Conservation (phyloP, 2,797 vertebrate species). For the Protonibea diacanthus region DNA sequence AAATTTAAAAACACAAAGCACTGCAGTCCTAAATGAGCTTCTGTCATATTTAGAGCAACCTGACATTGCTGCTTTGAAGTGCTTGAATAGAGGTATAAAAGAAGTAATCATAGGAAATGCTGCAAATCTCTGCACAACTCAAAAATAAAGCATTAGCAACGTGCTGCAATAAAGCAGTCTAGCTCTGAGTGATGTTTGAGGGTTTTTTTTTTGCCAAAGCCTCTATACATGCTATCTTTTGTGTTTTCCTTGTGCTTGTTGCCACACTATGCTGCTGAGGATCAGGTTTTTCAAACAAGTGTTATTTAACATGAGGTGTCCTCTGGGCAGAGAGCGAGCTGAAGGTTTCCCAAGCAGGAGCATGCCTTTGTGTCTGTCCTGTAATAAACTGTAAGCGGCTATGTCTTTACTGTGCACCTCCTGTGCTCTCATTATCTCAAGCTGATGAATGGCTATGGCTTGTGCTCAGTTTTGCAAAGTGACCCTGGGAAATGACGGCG, state of each 20-base stretch:
- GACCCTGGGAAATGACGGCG: constrained; percentile 82
- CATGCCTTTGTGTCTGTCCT: constrained; percentile 68
- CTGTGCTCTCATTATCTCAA: constrained; percentile 86
- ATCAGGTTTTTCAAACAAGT: constrained; percentile 50
- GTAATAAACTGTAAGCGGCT: constrained; percentile 79
- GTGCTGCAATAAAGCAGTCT: constrained; percentile 22
- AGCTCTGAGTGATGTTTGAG: constrained; percentile 32
- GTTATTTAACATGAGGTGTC: constrained; percentile 66
- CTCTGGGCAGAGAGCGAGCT: constrained; percentile 56
- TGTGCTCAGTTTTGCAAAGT: constrained; percentile 80
- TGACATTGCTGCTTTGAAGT: constrained; percentile 51
- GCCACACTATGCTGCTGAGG: constrained; percentile 33
- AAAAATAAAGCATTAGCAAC: constrained; percentile 27
- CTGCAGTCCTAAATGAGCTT: constrained; percentile 52
- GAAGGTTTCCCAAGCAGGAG: constrained; percentile 64
- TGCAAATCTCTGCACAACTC: constrained; percentile 48
- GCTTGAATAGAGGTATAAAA: constrained; percentile 47
- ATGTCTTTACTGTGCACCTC: constrained; percentile 75
- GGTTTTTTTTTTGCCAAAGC: constrained; percentile 29
- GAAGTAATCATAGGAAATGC: constrained; percentile 40
- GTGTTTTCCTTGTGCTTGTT: constrained; percentile 39
- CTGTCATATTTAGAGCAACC: constrained; percentile 57
- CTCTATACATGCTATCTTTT: constrained; percentile 36
- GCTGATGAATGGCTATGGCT: constrained; percentile 83
- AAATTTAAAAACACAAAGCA: constrained; percentile 50